phyloP scores from a whole-genome alignment of 2,797 vertebrate species.

The Crocodylus rhombifer region DNA sequence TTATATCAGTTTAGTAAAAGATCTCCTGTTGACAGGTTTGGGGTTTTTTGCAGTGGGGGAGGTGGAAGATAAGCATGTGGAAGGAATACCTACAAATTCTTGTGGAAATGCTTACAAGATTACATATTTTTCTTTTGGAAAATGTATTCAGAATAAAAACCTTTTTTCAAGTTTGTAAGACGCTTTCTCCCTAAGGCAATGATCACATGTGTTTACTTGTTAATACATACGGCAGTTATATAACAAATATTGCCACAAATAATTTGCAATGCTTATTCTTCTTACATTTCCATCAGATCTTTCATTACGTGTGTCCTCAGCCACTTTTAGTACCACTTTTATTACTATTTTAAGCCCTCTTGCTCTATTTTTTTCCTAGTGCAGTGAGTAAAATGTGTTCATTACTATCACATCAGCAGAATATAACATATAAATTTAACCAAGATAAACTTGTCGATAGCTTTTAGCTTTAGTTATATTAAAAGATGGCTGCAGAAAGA shows the following conservation, averaged over 20 bases:
- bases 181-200: background rate
- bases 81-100: background rate
- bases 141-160: conserved; percentile 22
- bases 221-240: background rate
- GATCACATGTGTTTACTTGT: background rate
- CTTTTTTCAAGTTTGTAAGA: background rate
- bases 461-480: background rate
- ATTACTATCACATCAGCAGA: background rate
- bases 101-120: background rate
- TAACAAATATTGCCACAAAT: background rate
- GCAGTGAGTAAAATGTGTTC: background rate
- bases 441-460: background rate
- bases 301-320: background rate
- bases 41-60: background rate
- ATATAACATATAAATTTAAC: background rate
- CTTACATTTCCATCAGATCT: background rate
- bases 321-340: background rate
- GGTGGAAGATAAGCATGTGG: background rate
- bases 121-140: background rate
- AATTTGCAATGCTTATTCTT: background rate
- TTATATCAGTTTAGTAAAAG: conserved; percentile 44
- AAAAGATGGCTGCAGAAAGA: background rate
- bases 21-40: conserved; percentile 32
- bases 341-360: background rate
- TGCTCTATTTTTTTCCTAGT: background rate